Base-by-base conservation (phyloP, 2,113 vertebrate species). In the Onychostoma macrolepis region DNA sequence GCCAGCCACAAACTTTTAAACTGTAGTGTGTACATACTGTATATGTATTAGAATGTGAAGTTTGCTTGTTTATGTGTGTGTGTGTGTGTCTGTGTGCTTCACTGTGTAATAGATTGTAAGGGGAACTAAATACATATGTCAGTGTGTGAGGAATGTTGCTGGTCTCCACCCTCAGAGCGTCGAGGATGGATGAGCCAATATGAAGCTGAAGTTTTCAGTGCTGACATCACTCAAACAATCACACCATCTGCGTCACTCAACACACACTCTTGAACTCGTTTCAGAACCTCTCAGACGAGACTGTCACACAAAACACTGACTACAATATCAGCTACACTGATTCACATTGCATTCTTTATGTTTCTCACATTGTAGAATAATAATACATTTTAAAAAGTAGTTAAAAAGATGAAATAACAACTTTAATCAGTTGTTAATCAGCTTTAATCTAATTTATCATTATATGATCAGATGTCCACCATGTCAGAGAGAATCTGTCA, bases 71-170 rank as follows among this genome's bases (percentile, higher is more conserved):
- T 58, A 1, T 24, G 4, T 6, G 4, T 26, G 58, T 63, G n/a
- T 63, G n/a, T 26, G 4, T 63, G 4, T 0, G 61, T 63, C n/a
- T 13, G 61, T 63, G 11, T 63, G 24, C 21, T 53, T 53, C 19
- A 53, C 1, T 6, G 19, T 56, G 17, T 21, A 8, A 56, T 21
- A 21, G 30, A 48, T 48, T 83, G 78, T 72, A 45, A 48, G 45
- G 38, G n/a, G 75, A 75, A 78, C 75, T 53, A 53, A 45, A 30
- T 11, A 7, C 28, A 30, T 53, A 21, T 33, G 19, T 79, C 28
- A 33, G 48, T 79, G 76, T 53, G 56, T 84, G 24, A 84, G 84
- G 84, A 88, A 88, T 90, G 84, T 63, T 84, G 24, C 33, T 80
- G 61, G 69, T 50, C 82, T 81, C 80, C 81, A 88, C 80, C 87